These are phyloP conservation scores for Caradrina kadenii DNA, from an alignment of 2,888 invertebrate genomes.

Conservation along the genomic window DNA sequence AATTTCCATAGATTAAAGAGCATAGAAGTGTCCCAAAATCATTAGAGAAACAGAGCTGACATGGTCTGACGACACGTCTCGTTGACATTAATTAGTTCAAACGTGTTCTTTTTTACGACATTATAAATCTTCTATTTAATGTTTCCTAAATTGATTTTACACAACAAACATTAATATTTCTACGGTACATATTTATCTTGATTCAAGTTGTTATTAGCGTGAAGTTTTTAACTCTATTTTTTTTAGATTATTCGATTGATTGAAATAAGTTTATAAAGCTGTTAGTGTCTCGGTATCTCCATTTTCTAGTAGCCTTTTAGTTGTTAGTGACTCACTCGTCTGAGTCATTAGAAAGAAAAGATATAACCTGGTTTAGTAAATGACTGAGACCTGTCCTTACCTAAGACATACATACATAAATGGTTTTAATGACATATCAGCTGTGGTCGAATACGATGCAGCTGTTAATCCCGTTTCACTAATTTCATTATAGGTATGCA, in stretches of 20 bases:
- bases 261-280: constrained; percentile 31
- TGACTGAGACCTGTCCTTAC: not conserved
- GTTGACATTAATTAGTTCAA: constrained; percentile 54
- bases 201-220: constrained; percentile 37
- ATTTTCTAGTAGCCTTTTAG: constrained; percentile 27
- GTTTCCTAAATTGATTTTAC: constrained; percentile 63
- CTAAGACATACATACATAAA: constrained; percentile 3
- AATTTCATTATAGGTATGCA: not conserved
- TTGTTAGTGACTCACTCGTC: constrained; percentile 7
- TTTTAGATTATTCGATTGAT: constrained; percentile 34
- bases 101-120: constrained; percentile 58
- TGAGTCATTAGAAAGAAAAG: constrained; percentile 13
- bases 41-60: constrained; percentile 23
- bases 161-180: constrained; percentile 53
- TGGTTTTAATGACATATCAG: not conserved
- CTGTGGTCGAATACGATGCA: not conserved
- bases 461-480: constrained; percentile 2
- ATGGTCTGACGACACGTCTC: constrained; percentile 41
- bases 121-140: constrained; percentile 59
- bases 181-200: constrained; percentile 47
- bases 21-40: constrained; percentile 32
- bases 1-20: constrained; percentile 54
- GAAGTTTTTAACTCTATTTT: constrained; percentile 33
- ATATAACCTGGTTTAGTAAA: not conserved
- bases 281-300: constrained; percentile 2